These are phyloP conservation scores for Anarsia innoxiella DNA, from an alignment of 2,888 invertebrate genomes.

Conservation along the genomic window DNA sequence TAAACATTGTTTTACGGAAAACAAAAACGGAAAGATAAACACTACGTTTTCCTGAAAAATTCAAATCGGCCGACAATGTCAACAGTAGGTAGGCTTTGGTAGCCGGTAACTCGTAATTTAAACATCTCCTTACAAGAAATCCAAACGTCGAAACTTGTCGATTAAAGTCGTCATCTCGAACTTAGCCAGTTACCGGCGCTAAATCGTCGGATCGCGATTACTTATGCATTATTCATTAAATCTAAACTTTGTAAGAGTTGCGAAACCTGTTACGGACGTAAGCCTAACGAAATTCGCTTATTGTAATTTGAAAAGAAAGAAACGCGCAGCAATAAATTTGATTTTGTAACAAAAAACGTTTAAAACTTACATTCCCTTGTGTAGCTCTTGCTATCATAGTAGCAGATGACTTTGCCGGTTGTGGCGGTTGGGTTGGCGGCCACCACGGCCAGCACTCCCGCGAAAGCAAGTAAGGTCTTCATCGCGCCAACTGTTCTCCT, in stretches of 20 bases:
- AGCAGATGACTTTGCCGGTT: slow-evolving; percentile 80
- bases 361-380: slow-evolving; percentile 78
- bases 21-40: too few relatives aligned
- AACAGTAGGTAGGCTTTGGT: too few relatives aligned
- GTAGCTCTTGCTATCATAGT: slow-evolving; percentile 81
- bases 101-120: too few relatives aligned
- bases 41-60: too few relatives aligned
- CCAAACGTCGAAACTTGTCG: background rate
- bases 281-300: slow-evolving; percentile 23
- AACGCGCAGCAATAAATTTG: slow-evolving; percentile 43
- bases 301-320: slow-evolving; percentile 11
- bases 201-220: background rate
- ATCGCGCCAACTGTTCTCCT: slow-evolving; percentile 45
- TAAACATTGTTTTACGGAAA: too few relatives aligned
- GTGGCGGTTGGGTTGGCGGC: slow-evolving; percentile 47
- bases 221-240: slow-evolving; percentile 20
- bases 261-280: slow-evolving; percentile 20
- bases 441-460: slow-evolving; percentile 45
- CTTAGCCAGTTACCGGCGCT: too few relatives aligned
- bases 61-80: too few relatives aligned
- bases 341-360: too few relatives aligned
- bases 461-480: slow-evolving; percentile 43
- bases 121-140: too few relatives aligned
- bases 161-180: background rate
- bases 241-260: slow-evolving; percentile 17